Evolutionary conservation across 2,888 invertebrate genomes (phyloP).

Genomic region (Euspilapteryx auroguttella): DNA sequence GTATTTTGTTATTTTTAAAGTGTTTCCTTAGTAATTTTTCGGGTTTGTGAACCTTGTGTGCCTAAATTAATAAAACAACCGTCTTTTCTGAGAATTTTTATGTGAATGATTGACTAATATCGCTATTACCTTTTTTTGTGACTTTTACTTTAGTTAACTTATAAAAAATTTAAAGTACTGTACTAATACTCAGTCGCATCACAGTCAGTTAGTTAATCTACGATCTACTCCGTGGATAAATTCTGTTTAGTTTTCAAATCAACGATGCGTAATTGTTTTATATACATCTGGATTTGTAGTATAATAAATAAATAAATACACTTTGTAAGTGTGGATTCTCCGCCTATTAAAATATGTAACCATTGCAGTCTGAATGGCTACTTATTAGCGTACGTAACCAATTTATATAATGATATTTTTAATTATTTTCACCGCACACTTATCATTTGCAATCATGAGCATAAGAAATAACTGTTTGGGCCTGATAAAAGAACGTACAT

Average conservation of each 20-base stretch:
- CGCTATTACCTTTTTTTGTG: too few species aligned
- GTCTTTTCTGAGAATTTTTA: too few species aligned
- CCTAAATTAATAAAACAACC: too few species aligned
- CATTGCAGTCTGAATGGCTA: slow-evolving; percentile 51
- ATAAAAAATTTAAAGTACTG: too few species aligned
- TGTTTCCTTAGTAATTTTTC: too few species aligned
- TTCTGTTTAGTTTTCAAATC: too few species aligned
- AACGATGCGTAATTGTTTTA: slow-evolving; percentile 49
- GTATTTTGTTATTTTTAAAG: too few species aligned
- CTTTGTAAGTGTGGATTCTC: slow-evolving; percentile 57
- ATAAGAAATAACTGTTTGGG: slow-evolving; percentile 1
- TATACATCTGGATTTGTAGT: slow-evolving; percentile 56
- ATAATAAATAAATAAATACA: slow-evolving; percentile 36
- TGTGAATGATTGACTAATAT: too few species aligned
- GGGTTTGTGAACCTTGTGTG: too few species aligned
- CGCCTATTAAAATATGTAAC: slow-evolving; percentile 58
- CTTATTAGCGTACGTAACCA: slow-evolving; percentile 52
- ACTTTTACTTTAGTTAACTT: too few species aligned
- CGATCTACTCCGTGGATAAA: too few species aligned
- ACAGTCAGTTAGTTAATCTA: slow-evolving; percentile 44
- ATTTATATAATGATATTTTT: slow-evolving; percentile 37
- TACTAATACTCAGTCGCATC: slow-evolving; percentile 48
- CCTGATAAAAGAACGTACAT: too few species aligned
- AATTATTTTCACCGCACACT: slow-evolving; percentile 30
- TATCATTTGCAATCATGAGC: slow-evolving; percentile 3